Base-by-base conservation (phyloP, 2,888 invertebrate species). In the Disparrhopalites patrizii region DNA sequence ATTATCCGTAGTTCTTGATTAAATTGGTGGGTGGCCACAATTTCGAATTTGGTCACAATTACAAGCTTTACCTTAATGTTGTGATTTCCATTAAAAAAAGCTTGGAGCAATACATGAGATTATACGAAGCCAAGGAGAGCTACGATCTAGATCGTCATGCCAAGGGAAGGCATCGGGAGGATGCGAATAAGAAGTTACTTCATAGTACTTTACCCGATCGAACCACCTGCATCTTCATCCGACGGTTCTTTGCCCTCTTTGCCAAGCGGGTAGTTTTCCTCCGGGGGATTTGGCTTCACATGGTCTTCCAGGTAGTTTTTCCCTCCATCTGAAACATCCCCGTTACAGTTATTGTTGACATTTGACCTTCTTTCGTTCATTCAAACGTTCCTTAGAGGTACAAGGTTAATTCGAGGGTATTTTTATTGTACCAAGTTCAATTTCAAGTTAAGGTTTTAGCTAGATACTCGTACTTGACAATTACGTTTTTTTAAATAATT, bases 51-150 rank as follows among this genome's bases (percentile, higher is more conserved):
- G n/a, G n/a, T n/a, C n/a, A n/a, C n/a, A n/a, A n/a, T 33, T 55
- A 18, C 10, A 18, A 15, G 10, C 10, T 3, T 38, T 38, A 23
- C 28, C 4, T 15, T 33, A 33, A 33, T 10, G 7, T 7, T 33
- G 7, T 7, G 15, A 10, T 33, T 33, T 33, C 15, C 7, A 33
- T 33, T 33, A 15, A 15, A 18, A 18, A 20, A 18, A 62, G 62
- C 8, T n/a, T 62, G 10, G 62, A 62, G 7, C 15, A 33, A 7
- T 62, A 62, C 28, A 54, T 62, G 54, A 51, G 40, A 38, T 33
- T 62, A 10, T 3, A 33, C 8, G 54, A 52, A 25, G 62, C 40
- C 1, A 52, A 31, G 10, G 27, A 54, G 13, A 38, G n/a, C 15
- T 54, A 25, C 27, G 18, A 23, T 28, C 7, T 62, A 4, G 8